Conservation (phyloP, 2,797 vertebrate genomes). For the Alca torda region DNA sequence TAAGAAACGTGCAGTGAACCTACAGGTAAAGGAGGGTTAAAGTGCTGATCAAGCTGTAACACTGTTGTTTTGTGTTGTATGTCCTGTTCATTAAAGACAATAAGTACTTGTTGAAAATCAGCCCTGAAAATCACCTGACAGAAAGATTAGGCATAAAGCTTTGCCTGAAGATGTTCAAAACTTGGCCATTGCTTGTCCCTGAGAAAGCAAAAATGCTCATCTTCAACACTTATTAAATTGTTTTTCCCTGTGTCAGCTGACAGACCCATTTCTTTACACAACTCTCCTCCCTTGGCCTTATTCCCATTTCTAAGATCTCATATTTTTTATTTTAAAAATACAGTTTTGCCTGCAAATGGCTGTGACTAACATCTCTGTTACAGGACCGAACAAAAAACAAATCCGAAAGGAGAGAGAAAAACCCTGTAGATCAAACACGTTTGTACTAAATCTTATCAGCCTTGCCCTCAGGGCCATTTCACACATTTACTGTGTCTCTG, state of each 20-base stretch:
- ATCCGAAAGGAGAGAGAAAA: neutral
- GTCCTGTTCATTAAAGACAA: neutral
- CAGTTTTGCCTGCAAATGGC: neutral
- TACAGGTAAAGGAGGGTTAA: neutral
- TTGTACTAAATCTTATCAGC: neutral
- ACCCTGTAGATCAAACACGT: neutral
- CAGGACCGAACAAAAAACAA: neutral
- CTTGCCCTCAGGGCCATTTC: neutral
- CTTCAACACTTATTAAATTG: neutral
- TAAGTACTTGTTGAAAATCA: neutral
- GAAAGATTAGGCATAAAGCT: neutral
- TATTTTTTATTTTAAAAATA: neutral
- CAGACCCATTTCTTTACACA: neutral
- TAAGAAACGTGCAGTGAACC: neutral
- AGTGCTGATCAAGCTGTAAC: neutral
- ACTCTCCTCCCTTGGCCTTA: neutral
- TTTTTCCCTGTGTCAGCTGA: neutral
- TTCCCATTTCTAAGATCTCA: neutral
- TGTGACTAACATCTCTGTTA: conserved; percentile 5
- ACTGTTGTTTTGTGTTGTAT: neutral
- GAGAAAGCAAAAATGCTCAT: neutral
- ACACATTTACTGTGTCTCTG: neutral
- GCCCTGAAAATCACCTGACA: neutral
- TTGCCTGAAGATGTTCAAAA: neutral
- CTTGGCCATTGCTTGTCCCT: neutral